Base-by-base conservation (phyloP, 2,113 vertebrate genomes). In the Otolemur garnettii region DNA sequence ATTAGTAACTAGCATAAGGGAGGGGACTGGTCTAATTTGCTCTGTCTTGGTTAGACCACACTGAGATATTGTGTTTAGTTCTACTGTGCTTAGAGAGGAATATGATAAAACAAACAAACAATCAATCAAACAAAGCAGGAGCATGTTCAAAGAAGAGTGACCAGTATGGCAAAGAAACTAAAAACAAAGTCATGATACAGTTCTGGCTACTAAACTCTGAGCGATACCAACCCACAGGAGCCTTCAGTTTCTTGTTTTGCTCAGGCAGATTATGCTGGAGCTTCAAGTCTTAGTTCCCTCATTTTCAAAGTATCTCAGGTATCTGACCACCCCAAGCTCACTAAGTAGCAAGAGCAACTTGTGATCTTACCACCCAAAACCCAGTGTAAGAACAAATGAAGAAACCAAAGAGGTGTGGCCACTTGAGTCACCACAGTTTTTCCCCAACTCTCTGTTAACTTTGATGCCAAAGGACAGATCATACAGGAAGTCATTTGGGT, bases 391-490 rank as follows among this genome's bases (percentile, higher is more conserved):
- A 97, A 97, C 94, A 96, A 95, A 98, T 93, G 93, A 91, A 92
- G 87, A 96, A 97, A 97, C 95, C 90, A 87, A 94, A 97, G 94
- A 97, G 97, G 96, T 95, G 96, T 96, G 96, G 96, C 95, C 84
- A 85, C 97, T 96, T 98, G 96, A 97, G 94, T 95, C 92, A 97
- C 94, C 88, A 94, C 87, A 69, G 68, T 93, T 96, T 93, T 97
- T 93, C 96, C 96, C 92, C 94, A 97, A 92, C 86, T 97, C 87
- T 90, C 83, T 96, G 90, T 97, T 94, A 92, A 96, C 87, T 92
- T 80, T 69, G 45, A 95, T 96, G 96, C 97, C 96, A 97, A 97
- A 97, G 90, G 96, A 98, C 88, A 98, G 94, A 97, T 98, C 97
- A 97, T 97, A 95, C 94, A 93, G 96, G 96, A 98, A 97, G 96